phyloP scores from a whole-genome alignment of 2,113 vertebrate genomes.

The Siphamia tubifer region DNA sequence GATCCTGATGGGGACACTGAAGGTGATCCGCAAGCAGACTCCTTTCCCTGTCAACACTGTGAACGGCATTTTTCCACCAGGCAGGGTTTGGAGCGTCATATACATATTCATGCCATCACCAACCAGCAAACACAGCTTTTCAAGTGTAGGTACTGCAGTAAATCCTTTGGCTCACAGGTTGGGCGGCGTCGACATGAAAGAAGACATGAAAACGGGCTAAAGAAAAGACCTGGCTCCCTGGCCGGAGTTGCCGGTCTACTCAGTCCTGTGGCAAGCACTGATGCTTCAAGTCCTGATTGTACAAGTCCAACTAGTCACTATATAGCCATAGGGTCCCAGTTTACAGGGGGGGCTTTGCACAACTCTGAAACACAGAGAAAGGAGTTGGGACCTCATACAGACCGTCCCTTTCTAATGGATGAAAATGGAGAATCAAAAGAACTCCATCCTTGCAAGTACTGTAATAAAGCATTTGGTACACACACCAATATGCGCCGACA shows the following conservation, averaged over 20 bases:
- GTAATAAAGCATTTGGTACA: conserved; percentile 96
- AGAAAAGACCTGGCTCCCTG: conserved; percentile 79
- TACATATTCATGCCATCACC: conserved; percentile 90
- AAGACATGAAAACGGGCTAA: conserved; percentile 88
- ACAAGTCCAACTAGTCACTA: conserved; percentile 59
- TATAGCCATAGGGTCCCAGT: conserved; percentile 66
- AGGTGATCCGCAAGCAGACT: conserved; percentile 81
- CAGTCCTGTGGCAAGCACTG: conserved; percentile 52
- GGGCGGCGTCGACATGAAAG: conserved; percentile 92
- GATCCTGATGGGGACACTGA: conserved; percentile 78
- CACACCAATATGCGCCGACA: conserved; percentile 97
- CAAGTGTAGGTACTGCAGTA: conserved; percentile 94
- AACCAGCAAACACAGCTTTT: conserved; percentile 87
- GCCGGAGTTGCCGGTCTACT: conserved; percentile 59
- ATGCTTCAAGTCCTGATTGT: conserved; percentile 68
- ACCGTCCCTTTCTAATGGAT: conserved; percentile 74
- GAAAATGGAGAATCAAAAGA: conserved; percentile 91
- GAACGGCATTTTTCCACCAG: conserved; percentile 94
- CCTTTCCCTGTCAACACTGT: conserved; percentile 91
- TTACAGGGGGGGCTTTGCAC: conserved; percentile 53
- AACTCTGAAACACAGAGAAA: conserved; percentile 62
- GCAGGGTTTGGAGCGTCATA: conserved; percentile 93
- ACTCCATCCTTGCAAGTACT: conserved; percentile 93
- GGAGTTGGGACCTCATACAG: conserved; percentile 49
- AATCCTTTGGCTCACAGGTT: conserved; percentile 94